Percentiles rank a stretch among this genome's conserved stretches.
These are phyloP conservation scores for Alligator sinensis DNA, from an alignment of 2,113 vertebrate genomes.

Conservation along the genomic window DNA sequence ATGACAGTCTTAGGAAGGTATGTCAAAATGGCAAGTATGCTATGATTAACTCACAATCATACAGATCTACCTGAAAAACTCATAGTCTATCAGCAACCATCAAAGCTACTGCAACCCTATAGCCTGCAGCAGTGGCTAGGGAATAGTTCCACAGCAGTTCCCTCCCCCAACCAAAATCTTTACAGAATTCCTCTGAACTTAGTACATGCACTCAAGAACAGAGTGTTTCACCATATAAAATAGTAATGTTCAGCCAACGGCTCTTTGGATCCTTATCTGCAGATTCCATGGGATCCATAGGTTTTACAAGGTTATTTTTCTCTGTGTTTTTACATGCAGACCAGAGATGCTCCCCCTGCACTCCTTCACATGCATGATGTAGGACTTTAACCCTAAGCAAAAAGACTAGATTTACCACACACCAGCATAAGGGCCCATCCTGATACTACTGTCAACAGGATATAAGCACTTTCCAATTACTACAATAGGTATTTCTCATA, in stretches of 20 bases:
- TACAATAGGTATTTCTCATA: not conserved
- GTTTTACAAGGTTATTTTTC: not conserved
- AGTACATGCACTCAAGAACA: not conserved
- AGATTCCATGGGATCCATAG: not conserved
- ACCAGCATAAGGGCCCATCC: not conserved
- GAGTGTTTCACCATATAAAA: not conserved
- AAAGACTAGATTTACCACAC: not conserved
- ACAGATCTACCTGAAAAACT: not conserved
- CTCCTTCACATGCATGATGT: not conserved
- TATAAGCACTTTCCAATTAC: not conserved
- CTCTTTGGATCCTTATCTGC: not conserved
- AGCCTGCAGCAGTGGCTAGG: fast-evolving
- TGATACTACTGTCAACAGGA: not conserved
- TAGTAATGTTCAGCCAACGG: not conserved
- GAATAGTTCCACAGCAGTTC: not conserved
- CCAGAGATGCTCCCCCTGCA: fast-evolving
- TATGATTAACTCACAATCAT: not conserved
- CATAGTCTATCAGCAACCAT: not conserved
- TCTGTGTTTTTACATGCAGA: too few species aligned
- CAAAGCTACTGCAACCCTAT: not conserved
- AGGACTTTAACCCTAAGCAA: not conserved
- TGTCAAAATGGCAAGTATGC: not conserved
- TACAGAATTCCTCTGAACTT: not conserved
- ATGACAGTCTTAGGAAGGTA: not conserved
- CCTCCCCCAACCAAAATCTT: fast-evolving